Evolutionary conservation across 2,888 invertebrate genomes (phyloP).

Genomic region (Liopterus haemorrhoidalis): DNA sequence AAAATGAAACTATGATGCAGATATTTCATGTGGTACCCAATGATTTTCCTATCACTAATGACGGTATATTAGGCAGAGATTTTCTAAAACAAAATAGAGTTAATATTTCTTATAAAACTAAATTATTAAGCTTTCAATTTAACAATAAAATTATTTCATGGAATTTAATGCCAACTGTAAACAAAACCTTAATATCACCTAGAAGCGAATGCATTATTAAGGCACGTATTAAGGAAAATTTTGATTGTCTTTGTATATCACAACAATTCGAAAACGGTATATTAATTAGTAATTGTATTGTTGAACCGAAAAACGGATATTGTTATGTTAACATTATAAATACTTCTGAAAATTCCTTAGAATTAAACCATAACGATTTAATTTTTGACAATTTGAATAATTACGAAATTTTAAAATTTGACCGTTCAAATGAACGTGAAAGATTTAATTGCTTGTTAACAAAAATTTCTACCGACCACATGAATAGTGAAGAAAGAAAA

Average conservation of each 20-base stretch:
- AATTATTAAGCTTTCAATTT: too few species aligned
- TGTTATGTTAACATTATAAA: slow-evolving; percentile 9
- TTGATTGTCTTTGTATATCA: slow-evolving; percentile 11
- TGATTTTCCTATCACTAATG: slow-evolving; percentile 14
- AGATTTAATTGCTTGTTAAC: too few species aligned
- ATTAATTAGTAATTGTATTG: slow-evolving; percentile 15
- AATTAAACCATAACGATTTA: slow-evolving; percentile 1
- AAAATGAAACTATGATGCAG: slow-evolving; percentile 9
- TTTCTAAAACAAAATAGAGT: slow-evolving; percentile 5
- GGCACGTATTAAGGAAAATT: neutral
- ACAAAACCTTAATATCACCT: neutral
- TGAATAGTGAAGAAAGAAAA: too few species aligned
- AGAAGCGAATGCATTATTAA: slow-evolving; percentile 11
- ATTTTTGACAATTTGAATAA: neutral
- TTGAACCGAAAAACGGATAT: slow-evolving; percentile 6
- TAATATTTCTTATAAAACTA: too few species aligned
- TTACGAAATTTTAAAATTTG: slow-evolving; percentile 4
- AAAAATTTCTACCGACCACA: too few species aligned
- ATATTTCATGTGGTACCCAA: slow-evolving; percentile 21
- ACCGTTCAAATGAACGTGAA: too few species aligned
- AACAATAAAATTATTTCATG: neutral
- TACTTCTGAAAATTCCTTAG: neutral
- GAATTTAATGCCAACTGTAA: too few species aligned
- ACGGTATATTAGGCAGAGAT: slow-evolving; percentile 17
- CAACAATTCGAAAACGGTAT: slow-evolving; percentile 14